Evolutionary conservation across 2,113 vertebrate genomes (phyloP), one percentile per base, ranked within the genome.

Genomic region (Cephalopholis sonnerati): DNA sequence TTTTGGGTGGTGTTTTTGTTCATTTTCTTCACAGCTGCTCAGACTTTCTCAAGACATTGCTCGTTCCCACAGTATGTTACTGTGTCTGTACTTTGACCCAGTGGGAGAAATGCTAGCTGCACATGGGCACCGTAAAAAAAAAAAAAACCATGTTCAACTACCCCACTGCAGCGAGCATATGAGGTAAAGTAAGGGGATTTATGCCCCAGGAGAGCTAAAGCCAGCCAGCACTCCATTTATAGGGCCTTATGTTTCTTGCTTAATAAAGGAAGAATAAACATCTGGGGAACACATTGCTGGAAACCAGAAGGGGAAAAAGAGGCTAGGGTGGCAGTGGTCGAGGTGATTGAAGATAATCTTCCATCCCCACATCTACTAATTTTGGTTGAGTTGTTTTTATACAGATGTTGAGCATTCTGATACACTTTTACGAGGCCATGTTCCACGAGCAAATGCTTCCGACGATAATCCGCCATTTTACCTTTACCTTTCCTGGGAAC

Each of bases 211-310:
- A 92, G 90, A 85, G 76, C 70, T 39, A 64, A 89, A 90, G 82
- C 46, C 90, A 89, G 91, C 86, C 91, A 93, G 87, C 73, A 78
- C 82, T 83, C 91, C 88, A 84, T 95, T 94, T 93, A 94, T 93
- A 93, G 88, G 87, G 75, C 88, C 82, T 89, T 91, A 84, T 94
- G 90, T 92, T 92, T 90, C 88, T 88, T 86, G 79, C 91, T 87
- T 94, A 95, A 94, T 95, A 94, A 94, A 91, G 77, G 79, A 82
- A 61, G 90, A 74, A 79, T 89, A 91, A 93, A 95, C 95, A 96
- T 96, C 94, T 96, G 95, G 83, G 79, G 59, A 93, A 89, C 95
- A 96, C 93, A 95, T 96, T 96, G 79, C 85, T 85, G 81, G 70
- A 91, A 94, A 84, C 51, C 36, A 72, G 73, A 89, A 89, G 64